A percentile compares a stretch with the other conserved stretches of the same genome.
Conservation (phyloP, 2,797 vertebrate species). For the Glossophaga mutica region DNA sequence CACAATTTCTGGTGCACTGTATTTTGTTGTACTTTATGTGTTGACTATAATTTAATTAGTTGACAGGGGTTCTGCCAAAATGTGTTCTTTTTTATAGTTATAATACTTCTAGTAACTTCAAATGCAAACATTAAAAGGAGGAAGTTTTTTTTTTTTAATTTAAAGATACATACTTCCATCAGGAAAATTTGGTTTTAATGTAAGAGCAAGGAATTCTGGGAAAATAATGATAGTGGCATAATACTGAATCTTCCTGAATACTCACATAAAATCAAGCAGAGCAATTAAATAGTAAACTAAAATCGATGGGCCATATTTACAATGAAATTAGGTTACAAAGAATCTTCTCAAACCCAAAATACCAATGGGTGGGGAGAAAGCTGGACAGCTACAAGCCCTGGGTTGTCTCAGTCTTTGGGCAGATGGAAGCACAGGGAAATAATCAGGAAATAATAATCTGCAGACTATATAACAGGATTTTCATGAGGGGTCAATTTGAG, state of each 20-base stretch:
- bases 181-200: background rate
- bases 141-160: slow-evolving; percentile 22
- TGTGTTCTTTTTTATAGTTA: background rate
- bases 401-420: background rate
- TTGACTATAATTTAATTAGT: background rate
- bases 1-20: background rate
- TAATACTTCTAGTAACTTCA: background rate
- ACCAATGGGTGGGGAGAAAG: background rate
- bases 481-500: background rate
- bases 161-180: background rate
- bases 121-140: background rate
- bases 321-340: background rate
- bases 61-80: background rate
- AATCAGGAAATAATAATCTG: background rate
- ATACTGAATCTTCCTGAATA: background rate
- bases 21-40: background rate
- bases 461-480: background rate
- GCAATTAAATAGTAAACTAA: background rate
- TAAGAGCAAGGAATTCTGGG: background rate
- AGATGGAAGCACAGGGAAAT: background rate
- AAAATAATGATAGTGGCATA: background rate
- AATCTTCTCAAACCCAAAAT: background rate
- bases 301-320: background rate
- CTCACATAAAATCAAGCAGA: background rate
- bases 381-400: background rate